Evolutionary conservation across 2,888 invertebrate genomes (phyloP).

Genomic region (Bellardia pandia): DNA sequence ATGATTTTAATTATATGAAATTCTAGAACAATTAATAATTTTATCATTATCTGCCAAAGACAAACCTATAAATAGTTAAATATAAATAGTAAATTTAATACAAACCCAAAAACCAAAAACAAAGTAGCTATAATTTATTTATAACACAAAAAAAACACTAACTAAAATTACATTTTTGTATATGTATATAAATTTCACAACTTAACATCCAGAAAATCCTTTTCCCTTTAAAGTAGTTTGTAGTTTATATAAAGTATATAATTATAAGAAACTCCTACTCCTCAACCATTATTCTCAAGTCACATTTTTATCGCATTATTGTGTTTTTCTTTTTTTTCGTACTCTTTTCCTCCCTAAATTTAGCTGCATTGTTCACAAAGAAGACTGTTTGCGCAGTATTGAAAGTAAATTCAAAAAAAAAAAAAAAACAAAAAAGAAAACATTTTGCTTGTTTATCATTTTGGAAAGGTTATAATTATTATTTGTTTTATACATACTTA

Average conservation of each 20-base stretch:
- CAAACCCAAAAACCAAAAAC: neutral
- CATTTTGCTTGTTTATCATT: slow-evolving; percentile 31
- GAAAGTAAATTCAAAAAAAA: slow-evolving; percentile 64
- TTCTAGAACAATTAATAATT: slow-evolving; percentile 77
- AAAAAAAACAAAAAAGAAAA: neutral
- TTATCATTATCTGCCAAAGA: slow-evolving; percentile 20
- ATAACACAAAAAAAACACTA: slow-evolving; percentile 1
- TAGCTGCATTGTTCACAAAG: slow-evolving; percentile 81
- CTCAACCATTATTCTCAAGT: slow-evolving; percentile 7
- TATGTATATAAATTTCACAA: slow-evolving; percentile 19
- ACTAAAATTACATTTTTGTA: slow-evolving; percentile 25
- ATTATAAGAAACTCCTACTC: neutral
- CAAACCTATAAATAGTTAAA: slow-evolving; percentile 54
- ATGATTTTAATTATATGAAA: slow-evolving; percentile 84
- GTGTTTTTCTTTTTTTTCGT: slow-evolving; percentile 57
- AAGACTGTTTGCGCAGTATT: slow-evolving; percentile 81
- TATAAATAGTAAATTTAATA: slow-evolving; percentile 59
- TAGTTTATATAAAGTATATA: neutral
- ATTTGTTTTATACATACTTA: slow-evolving; percentile 5
- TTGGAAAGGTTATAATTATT: slow-evolving; percentile 15
- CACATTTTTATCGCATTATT: slow-evolving; percentile 57
- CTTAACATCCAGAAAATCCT: neutral
- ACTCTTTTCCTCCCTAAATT: slow-evolving; percentile 74
- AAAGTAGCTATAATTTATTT: slow-evolving; percentile 45
- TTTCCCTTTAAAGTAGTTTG: neutral